These are phyloP conservation scores for Limnothrissa miodon DNA, from an alignment of 2,113 vertebrate species.

Conservation along the genomic window DNA sequence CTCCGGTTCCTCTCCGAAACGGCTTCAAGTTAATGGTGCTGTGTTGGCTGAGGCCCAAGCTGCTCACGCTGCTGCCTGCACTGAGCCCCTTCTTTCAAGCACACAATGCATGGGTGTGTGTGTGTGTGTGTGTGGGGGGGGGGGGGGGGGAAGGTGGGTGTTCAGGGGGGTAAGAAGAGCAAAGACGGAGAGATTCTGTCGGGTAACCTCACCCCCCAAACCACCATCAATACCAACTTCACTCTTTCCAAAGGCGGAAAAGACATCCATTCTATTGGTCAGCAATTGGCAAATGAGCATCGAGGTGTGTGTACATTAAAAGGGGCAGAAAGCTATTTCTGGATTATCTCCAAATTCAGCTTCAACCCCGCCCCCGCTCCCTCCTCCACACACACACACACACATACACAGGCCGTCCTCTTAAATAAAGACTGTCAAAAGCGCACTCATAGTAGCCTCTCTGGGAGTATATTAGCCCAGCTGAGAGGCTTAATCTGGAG, in stretches of 20 bases:
- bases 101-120: slow-evolving; percentile 56
- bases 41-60: slow-evolving; percentile 52
- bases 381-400: not conserved
- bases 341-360: slow-evolving; percentile 33
- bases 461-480: not conserved
- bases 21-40: slow-evolving; percentile 63
- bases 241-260: not conserved
- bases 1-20: slow-evolving; percentile 47
- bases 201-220: not conserved
- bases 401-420: not conserved
- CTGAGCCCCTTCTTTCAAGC: slow-evolving; percentile 41
- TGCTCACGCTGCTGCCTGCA: not conserved
- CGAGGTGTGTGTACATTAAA: slow-evolving; percentile 60
- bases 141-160: not conserved
- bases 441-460: not conserved
- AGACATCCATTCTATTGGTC: slow-evolving; percentile 64
- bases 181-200: slow-evolving; percentile 22
- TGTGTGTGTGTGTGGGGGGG: not conserved
- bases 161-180: not conserved
- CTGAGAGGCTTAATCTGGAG: not conserved
- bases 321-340: slow-evolving; percentile 44
- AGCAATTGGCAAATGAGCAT: slow-evolving; percentile 60
- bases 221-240: not conserved
- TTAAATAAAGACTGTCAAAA: slow-evolving; percentile 18
- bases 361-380: slow-evolving; percentile 14